phyloP scores from a whole-genome alignment of 2,888 invertebrate genomes.

The Standfussiana lucernea region DNA sequence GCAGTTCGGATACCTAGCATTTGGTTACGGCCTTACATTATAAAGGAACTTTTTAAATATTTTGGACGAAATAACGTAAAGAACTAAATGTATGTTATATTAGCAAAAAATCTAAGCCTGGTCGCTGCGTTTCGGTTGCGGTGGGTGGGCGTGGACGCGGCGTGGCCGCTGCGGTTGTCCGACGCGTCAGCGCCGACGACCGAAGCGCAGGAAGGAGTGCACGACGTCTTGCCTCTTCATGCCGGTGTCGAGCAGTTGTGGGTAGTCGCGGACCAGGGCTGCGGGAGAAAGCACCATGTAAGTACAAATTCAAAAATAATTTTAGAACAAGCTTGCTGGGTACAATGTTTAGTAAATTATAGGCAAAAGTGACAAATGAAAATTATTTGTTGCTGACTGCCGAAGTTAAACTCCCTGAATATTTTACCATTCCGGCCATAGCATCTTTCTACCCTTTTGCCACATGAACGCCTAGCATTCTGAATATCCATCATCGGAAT shows the following conservation, averaged over 20 bases:
- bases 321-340: background rate
- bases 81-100: conserved; percentile 66
- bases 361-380: background rate
- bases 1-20: conserved; percentile 76
- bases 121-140: conserved; percentile 68
- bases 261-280: conserved; percentile 89
- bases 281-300: conserved; percentile 26
- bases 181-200: conserved; percentile 93
- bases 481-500: background rate
- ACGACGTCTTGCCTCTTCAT: conserved; percentile 97
- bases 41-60: conserved; percentile 80
- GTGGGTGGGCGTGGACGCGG: conserved; percentile 61
- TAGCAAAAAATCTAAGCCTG: conserved; percentile 70
- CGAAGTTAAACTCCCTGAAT: background rate
- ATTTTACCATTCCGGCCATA: background rate
- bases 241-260: conserved; percentile 91
- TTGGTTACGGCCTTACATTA: conserved; percentile 64
- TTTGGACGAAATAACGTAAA: conserved; percentile 85
- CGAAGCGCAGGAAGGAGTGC: conserved; percentile 97
- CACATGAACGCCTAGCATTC: background rate
- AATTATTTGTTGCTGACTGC: background rate
- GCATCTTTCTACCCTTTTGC: background rate
- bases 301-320: background rate
- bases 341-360: background rate
- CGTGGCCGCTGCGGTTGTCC: conserved; percentile 64